Conservation (phyloP, 1,140 invertebrate species). For the Dermatophagoides farinae region DNA sequence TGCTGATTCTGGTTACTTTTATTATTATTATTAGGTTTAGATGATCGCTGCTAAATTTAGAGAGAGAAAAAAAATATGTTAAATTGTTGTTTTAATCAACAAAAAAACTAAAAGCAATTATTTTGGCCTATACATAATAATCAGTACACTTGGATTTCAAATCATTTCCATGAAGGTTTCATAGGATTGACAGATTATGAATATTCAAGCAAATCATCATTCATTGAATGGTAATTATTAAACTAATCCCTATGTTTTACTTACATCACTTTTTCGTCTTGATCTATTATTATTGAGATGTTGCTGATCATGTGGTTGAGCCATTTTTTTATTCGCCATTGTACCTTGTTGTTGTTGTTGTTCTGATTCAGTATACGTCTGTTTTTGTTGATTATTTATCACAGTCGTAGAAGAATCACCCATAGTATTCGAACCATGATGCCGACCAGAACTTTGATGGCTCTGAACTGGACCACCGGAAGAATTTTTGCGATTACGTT, state of each 20-base stretch:
- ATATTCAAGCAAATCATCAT: constrained; percentile 19
- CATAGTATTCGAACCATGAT: no score
- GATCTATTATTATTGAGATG: no score
- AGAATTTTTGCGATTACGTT: no score
- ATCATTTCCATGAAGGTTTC: constrained; percentile 16
- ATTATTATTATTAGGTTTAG: not conserved
- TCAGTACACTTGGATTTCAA: not conserved
- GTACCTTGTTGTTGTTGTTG: no score
- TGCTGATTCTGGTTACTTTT: constrained; percentile 20
- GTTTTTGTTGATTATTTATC: no score
- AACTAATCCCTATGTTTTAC: not conserved
- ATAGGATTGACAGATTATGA: constrained; percentile 25
- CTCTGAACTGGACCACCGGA: no score
- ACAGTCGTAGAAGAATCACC: no score
- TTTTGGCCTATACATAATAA: not conserved
- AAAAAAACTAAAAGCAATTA: not conserved
- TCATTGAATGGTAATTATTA: not conserved
- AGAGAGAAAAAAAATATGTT: not conserved
- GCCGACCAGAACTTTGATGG: no score
- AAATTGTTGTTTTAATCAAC: not conserved
- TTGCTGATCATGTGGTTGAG: no score
- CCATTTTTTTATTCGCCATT: no score
- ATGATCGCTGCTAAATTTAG: not conserved
- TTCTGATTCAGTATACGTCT: no score
- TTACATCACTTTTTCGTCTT: no score